Evolutionary conservation across 92 coral and sea anemone species (phyloP), one percentile per base, ranked within the genome.

Genomic region (Palythoa grandiflora): DNA sequence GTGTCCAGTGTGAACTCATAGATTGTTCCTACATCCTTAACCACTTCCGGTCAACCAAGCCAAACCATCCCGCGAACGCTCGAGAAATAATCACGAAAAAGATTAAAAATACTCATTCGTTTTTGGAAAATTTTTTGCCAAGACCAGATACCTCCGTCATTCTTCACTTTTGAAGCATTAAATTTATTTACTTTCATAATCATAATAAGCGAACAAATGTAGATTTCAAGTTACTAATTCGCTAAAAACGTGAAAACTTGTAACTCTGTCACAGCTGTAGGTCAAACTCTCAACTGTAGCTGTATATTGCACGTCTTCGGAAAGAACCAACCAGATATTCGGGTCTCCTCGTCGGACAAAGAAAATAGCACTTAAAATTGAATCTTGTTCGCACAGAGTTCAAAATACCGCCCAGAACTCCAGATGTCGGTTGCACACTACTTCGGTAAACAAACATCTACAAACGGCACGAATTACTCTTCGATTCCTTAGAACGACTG

Each of bases 1-100:
- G 36, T 74, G 66, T 77, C 47, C 10, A 77, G 81, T 51, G 66
- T 76, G 80, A 76, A 76, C 65, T 15, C 80, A 76, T 15, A 71
- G n/a, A 17, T 39, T 15, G 55, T 39, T 68, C 68, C 38, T 59
- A 36, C 50, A 84, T 51, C 44, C 35, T n/a, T 38, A 60, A 17
- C 54, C 9, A 79, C 84, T 79, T 79, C 84, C 84, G 84, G 84
- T 28, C 21, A 7, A 37, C 19, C 0, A 13, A 37, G 84, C 71
- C 52, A 65, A 60, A 10, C 13, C 37, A 10, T 57, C 37, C 17
- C 38, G 68, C 40, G 40, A 28, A 44, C 50, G 50, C 50, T 44
- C 19, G 70, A 19, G n/a, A 7, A 63, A 17, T 17, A 63, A 17
- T 16, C 10, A 72, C 15, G 1, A 77, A 7, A 20, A 17, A 19